phyloP scores from a whole-genome alignment of 2,888 invertebrate species.

The Terebella lapidaria region DNA sequence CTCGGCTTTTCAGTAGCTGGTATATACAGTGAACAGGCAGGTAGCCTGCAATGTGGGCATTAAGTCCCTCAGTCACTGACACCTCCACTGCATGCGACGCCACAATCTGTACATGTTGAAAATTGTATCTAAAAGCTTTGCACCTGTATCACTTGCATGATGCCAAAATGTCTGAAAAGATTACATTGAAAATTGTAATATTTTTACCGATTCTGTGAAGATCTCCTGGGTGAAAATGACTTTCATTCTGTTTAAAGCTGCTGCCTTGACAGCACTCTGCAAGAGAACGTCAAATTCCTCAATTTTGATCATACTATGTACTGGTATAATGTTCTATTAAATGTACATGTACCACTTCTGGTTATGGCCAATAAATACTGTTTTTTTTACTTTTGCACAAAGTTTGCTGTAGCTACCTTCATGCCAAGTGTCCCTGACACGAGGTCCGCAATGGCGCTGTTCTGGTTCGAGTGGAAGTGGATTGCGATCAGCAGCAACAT shows the following conservation, averaged over 20 bases:
- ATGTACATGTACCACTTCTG: too few relatives aligned
- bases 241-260: conserved; percentile 41
- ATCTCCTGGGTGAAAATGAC: conserved; percentile 86
- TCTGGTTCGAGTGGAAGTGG: conserved; percentile 92
- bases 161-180: too few relatives aligned
- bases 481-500: conserved; percentile 93
- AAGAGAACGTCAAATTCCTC: too few relatives aligned
- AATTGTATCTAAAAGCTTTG: too few relatives aligned
- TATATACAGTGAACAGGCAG: conserved; percentile 94
- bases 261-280: conserved; percentile 48
- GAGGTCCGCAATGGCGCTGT: conserved; percentile 85
- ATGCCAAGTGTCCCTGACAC: conserved; percentile 91
- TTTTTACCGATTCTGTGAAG: conserved; percentile 83
- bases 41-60: conserved; percentile 83
- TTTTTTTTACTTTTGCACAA: too few relatives aligned
- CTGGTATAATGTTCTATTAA: too few relatives aligned
- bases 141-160: too few relatives aligned
- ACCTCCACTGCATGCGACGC: conserved; percentile 66
- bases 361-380: too few relatives aligned
- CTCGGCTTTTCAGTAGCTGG: conserved; percentile 85
- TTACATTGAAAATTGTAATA: background rate
- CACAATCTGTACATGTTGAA: background rate
- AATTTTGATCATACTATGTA: too few relatives aligned
- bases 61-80: conserved; percentile 83
- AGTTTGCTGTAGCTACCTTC: conserved; percentile 63